A percentile compares a stretch with the other conserved stretches of the same genome.
phyloP scores from a whole-genome alignment of 1,140 invertebrate species.

The Sitobion miscanthi region DNA sequence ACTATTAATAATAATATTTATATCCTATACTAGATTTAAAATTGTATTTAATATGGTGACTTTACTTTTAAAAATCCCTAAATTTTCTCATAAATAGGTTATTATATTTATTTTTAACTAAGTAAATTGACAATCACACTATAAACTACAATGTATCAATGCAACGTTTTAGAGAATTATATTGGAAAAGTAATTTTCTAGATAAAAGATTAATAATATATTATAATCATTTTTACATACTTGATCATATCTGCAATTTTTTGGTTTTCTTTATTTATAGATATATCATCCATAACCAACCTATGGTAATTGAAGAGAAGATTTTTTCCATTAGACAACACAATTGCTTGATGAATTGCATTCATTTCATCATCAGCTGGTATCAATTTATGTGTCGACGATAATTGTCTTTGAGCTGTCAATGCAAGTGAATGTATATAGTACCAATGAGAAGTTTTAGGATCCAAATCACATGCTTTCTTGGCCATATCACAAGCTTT shows the following conservation, averaged over 20 bases:
- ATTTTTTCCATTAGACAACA: background rate
- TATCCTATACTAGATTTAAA: too few species aligned
- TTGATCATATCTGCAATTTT: constrained; percentile 15
- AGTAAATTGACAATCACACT: too few species aligned
- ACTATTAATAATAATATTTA: too few species aligned
- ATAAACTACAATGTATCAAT: background rate
- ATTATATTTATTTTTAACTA: too few species aligned
- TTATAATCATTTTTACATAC: background rate
- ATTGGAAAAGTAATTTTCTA: too few species aligned
- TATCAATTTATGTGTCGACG: background rate
- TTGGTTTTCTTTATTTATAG: background rate
- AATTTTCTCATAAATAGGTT: too few species aligned
- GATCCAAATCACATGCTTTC: constrained; percentile 19
- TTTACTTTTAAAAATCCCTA: too few species aligned
- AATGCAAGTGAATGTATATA: constrained; percentile 26
- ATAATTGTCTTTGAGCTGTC: background rate
- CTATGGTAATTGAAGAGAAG: background rate
- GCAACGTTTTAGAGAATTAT: background rate
- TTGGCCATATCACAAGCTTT: background rate
- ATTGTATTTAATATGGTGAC: too few species aligned
- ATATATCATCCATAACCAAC: background rate
- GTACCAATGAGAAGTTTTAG: constrained; percentile 24
- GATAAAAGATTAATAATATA: too few species aligned
- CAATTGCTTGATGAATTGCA: background rate
- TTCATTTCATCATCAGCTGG: constrained; percentile 8